Conservation (phyloP, 2,113 vertebrate species). For the Euleptes europaea region DNA sequence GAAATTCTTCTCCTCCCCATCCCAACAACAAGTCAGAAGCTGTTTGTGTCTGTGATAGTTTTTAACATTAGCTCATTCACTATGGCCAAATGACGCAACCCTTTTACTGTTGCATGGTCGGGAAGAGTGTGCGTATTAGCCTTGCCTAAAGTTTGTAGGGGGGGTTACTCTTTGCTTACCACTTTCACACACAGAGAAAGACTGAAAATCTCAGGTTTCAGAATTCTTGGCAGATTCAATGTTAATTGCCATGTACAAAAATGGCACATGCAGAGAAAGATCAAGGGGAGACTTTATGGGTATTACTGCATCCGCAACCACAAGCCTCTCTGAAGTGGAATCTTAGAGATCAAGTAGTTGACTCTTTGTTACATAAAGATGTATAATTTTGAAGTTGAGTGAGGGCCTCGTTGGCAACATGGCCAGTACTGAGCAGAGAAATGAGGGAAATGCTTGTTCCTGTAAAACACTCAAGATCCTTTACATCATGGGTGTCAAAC, state of each 20-base stretch:
- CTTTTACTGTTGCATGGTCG: background rate
- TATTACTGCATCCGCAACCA: fast-evolving
- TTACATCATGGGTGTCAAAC: too few species aligned
- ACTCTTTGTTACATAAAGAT: background rate
- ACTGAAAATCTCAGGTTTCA: constrained; percentile 42
- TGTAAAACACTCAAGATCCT: too few species aligned
- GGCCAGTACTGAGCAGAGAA: background rate
- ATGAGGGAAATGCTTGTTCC: background rate
- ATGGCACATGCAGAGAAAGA: fast-evolving
- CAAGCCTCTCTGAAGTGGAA: fast-evolving
- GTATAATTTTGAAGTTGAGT: background rate
- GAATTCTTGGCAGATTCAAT: constrained; percentile 54
- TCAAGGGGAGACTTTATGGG: background rate
- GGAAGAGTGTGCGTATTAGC: background rate
- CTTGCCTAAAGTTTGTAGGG: constrained; percentile 17
- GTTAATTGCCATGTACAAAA: constrained; percentile 18
- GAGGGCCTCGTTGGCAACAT: too few species aligned
- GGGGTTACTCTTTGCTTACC: constrained; percentile 23
- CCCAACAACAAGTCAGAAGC: background rate
- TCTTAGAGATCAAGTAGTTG: fast-evolving
- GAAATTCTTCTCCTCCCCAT: background rate
- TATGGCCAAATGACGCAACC: too few species aligned
- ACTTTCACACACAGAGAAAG: constrained; percentile 31
- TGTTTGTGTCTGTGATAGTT: background rate
- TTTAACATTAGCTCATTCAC: too few species aligned